phyloP scores from a whole-genome alignment of 2,113 vertebrate genomes.

The Chelonoidis abingdonii region DNA sequence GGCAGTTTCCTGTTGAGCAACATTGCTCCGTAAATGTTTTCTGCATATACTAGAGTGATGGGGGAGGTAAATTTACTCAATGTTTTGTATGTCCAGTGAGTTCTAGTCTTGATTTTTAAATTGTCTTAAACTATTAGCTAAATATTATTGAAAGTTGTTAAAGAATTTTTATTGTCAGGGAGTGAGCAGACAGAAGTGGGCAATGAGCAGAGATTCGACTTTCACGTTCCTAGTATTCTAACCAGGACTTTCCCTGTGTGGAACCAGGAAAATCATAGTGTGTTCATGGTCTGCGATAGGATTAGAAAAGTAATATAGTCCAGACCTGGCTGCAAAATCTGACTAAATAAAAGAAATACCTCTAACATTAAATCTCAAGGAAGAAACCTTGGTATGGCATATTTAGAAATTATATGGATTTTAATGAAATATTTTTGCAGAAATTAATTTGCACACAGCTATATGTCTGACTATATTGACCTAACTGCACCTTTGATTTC shows the following conservation, averaged over 20 bases:
- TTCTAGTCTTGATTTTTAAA: not conserved
- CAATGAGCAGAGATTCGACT: not conserved
- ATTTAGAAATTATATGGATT: not conserved
- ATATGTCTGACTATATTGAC: not conserved
- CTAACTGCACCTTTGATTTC: slow-evolving; percentile 27
- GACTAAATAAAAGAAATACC: not conserved
- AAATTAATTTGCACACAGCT: not conserved
- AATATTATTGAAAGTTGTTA: not conserved
- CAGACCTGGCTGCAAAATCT: not conserved
- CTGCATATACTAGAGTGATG: not conserved
- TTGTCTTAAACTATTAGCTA: not conserved
- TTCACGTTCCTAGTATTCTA: not conserved
- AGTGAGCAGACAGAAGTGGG: not conserved
- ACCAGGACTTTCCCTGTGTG: not conserved
- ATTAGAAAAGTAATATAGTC: not conserved
- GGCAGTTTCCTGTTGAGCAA: not conserved
- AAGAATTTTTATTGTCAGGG: not conserved
- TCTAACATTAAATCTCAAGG: not conserved
- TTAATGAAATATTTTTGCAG: not conserved
- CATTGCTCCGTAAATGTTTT: not conserved
- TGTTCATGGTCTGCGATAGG: not conserved
- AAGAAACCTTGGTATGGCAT: not conserved
- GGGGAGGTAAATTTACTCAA: too few species aligned
- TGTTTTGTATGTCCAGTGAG: not conserved
- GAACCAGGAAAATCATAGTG: not conserved